phyloP scores from a whole-genome alignment of 2,797 vertebrate species.

The Hoplostethus mediterraneus region DNA sequence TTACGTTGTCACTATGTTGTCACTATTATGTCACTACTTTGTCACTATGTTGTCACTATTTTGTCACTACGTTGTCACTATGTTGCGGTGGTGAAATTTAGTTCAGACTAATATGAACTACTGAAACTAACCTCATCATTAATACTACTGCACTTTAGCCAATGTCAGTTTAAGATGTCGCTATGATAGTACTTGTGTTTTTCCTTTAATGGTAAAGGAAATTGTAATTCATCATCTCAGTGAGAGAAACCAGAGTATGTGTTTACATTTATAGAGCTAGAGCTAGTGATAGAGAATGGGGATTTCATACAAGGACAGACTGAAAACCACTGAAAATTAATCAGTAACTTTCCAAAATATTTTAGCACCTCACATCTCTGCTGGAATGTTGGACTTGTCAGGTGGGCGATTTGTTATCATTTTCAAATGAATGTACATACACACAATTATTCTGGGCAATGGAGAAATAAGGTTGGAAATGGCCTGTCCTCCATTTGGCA shows the following conservation, averaged over 20 bases:
- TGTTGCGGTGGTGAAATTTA: too few relatives aligned
- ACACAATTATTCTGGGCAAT: neutral
- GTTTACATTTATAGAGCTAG: neutral
- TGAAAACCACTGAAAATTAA: neutral
- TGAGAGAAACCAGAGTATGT: neutral
- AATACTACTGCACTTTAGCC: too few relatives aligned
- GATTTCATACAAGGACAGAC: neutral
- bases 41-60: too few relatives aligned
- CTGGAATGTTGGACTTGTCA: slow-evolving; percentile 9
- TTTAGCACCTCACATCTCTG: slow-evolving; percentile 5
- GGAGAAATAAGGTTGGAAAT: slow-evolving; percentile 1
- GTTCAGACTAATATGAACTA: neutral
- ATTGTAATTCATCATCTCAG: neutral
- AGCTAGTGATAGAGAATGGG: neutral
- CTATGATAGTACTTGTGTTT: too few relatives aligned
- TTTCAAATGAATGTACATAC: slow-evolving; percentile 21
- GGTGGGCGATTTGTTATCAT: slow-evolving; percentile 10
- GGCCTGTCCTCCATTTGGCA: neutral
- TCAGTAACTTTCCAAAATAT: neutral
- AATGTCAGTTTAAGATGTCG: too few relatives aligned
- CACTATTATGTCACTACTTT: too few relatives aligned
- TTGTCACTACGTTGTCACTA: too few relatives aligned
- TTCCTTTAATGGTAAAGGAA: too few relatives aligned
- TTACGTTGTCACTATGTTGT: too few relatives aligned
- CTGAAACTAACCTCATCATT: neutral